phyloP scores from a whole-genome alignment of 2,797 vertebrate genomes.

The Peromyscus attwateri region DNA sequence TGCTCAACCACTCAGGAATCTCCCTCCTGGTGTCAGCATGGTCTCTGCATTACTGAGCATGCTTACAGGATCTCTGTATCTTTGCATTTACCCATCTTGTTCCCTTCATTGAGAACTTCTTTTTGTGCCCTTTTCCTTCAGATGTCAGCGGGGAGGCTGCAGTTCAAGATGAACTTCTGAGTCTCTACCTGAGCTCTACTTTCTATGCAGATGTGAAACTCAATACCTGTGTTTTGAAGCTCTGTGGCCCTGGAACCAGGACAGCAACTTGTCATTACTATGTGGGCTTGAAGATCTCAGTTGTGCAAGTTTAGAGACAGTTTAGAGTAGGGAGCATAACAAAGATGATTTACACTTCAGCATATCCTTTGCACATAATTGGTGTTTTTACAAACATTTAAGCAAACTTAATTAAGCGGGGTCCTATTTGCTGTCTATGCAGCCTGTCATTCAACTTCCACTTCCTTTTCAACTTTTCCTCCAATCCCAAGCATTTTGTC shows the following conservation, averaged over 20 bases:
- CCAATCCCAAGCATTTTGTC: not conserved
- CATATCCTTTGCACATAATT: not conserved
- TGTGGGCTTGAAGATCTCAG: not conserved
- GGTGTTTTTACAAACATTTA: constrained; percentile 35
- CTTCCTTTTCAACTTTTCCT: not conserved
- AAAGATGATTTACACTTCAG: not conserved
- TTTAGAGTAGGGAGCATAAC: not conserved
- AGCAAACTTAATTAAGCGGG: constrained; percentile 6
- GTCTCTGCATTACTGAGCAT: not conserved
- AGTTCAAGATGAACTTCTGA: not conserved
- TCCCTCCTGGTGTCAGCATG: not conserved
- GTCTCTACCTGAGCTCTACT: constrained; percentile 2
- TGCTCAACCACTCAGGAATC: not conserved
- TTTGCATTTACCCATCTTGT: not conserved
- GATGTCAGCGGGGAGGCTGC: not conserved
- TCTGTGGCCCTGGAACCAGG: not conserved
- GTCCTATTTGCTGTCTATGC: not conserved
- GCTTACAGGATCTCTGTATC: not conserved
- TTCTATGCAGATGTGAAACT: not conserved
- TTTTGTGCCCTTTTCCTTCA: not conserved
- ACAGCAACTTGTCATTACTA: constrained; percentile 1
- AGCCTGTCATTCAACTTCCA: not conserved
- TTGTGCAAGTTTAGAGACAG: not conserved
- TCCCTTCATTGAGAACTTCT: not conserved
- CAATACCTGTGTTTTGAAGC: not conserved